These are phyloP conservation scores for Drosophila subquinaria DNA, from an alignment of 2,888 invertebrate species.

Conservation along the genomic window DNA sequence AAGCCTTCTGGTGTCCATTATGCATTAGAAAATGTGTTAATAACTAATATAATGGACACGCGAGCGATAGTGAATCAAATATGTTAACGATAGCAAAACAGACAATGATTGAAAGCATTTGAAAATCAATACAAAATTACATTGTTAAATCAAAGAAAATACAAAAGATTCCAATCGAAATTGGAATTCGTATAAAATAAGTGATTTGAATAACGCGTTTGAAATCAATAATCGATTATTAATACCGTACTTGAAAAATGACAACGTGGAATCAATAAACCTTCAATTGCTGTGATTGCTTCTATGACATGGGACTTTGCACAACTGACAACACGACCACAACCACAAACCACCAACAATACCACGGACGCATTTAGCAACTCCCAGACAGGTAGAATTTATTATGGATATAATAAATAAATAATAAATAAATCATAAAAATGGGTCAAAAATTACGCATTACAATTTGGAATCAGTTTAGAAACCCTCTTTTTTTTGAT, in stretches of 20 bases:
- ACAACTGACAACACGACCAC: conserved; percentile 66
- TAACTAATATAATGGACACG: conserved; percentile 57
- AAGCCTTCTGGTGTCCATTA: conserved; percentile 35
- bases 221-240: conserved; percentile 75
- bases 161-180: background rate
- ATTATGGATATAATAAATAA: background rate
- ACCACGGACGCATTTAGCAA: conserved; percentile 27
- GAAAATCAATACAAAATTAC: conserved; percentile 44
- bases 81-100: conserved; percentile 32
- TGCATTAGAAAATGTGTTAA: conserved; percentile 39
- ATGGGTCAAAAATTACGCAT: background rate
- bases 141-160: background rate
- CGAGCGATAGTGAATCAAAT: conserved; percentile 40
- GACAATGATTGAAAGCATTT: conserved; percentile 27
- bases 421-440: conserved; percentile 8
- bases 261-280: conserved; percentile 72
- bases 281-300: conserved; percentile 71
- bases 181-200: conserved; percentile 2
- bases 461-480: background rate
- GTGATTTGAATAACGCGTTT: conserved; percentile 24
- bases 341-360: conserved; percentile 14
- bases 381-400: conserved; percentile 18
- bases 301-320: conserved; percentile 75
- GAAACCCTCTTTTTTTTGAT: background rate
- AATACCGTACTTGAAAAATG: conserved; percentile 45